Evolutionary conservation across 2,797 vertebrate species (phyloP), one percentile per base, ranked within the genome.

Genomic region (Lycodopsis pacificus): DNA sequence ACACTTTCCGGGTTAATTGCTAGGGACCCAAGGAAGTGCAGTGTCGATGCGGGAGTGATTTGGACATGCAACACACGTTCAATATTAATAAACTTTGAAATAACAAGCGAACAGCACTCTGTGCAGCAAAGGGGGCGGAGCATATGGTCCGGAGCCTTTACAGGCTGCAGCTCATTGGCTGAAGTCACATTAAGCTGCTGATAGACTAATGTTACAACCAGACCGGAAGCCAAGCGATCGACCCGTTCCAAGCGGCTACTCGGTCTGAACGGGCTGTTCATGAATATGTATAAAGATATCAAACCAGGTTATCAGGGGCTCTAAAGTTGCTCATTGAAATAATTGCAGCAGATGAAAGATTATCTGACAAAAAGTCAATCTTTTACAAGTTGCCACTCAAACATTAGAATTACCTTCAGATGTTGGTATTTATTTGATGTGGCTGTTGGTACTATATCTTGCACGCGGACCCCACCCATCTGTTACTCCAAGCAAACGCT

Each of bases 401-500:
- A 34, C 20, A 46, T 15, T 59, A 34, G 25, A 70, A 57, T 58
- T 36, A 25, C 36, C 70, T 66, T 66, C 10, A 56, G 2, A 77
- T 40, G 40, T 46, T 40, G 57, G 4, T 3, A 2, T 65, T 54
- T n/a, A 54, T 53, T 57, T 32, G 30, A 30, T 57, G 34, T 34
- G n/a, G 68, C 59, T 67, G 62, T 59, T 64, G 2, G 36, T 32
- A 1, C 30, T 57, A 6, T 67, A 25, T 25, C 65, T 82, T 51
- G 62, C 44, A 36, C 54, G 13, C 40, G 68, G 81, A 86, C 79
- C 53, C 73, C 78, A 61, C 70, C 68, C 65, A 83, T 88, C 78
- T 90, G 75, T 82, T 79, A 63, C 72, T 87, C 64, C 32, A 13
- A 62, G 62, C 36, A 85, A 72, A 82, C 66, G 62, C 66, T 34